Evolutionary conservation across 2,113 vertebrate species (phyloP).

Genomic region (Oreochromis tanganicae): DNA sequence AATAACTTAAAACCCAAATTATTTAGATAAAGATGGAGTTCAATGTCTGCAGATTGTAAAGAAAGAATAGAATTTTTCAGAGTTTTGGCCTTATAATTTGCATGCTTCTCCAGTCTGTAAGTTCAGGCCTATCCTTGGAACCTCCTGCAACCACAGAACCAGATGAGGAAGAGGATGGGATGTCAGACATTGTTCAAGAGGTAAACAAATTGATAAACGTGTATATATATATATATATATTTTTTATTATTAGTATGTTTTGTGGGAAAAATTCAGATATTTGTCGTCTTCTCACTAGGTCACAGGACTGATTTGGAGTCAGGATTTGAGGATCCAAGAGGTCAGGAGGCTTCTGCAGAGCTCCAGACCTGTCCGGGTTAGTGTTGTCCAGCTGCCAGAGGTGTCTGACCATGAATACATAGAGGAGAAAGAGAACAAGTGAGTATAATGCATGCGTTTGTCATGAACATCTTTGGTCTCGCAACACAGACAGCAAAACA

Average conservation of each 20-base stretch:
- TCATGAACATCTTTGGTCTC: neutral
- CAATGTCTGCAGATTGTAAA: neutral
- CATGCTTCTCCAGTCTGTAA: slow-evolving; percentile 70
- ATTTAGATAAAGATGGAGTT: neutral
- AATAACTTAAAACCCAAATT: neutral
- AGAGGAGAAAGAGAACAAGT: slow-evolving; percentile 98
- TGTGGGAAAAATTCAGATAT: neutral
- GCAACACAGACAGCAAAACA: neutral
- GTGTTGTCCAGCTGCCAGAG: slow-evolving; percentile 90
- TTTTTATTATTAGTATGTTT: neutral
- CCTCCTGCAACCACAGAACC: slow-evolving; percentile 79
- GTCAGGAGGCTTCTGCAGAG: slow-evolving; percentile 93
- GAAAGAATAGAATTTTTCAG: neutral
- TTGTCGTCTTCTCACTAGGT: slow-evolving; percentile 58
- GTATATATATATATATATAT: neutral
- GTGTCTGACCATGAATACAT: slow-evolving; percentile 97
- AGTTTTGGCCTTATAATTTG: neutral
- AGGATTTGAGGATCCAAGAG: slow-evolving; percentile 91
- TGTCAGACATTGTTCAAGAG: slow-evolving; percentile 92
- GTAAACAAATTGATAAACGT: neutral
- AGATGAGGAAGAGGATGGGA: slow-evolving; percentile 96
- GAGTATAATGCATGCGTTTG: neutral
- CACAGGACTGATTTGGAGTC: slow-evolving; percentile 92
- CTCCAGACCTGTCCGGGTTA: slow-evolving; percentile 89
- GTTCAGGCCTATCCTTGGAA: slow-evolving; percentile 81